Conservation (phyloP, 1,140 invertebrate genomes). For the Habropoda laboriosa region DNA sequence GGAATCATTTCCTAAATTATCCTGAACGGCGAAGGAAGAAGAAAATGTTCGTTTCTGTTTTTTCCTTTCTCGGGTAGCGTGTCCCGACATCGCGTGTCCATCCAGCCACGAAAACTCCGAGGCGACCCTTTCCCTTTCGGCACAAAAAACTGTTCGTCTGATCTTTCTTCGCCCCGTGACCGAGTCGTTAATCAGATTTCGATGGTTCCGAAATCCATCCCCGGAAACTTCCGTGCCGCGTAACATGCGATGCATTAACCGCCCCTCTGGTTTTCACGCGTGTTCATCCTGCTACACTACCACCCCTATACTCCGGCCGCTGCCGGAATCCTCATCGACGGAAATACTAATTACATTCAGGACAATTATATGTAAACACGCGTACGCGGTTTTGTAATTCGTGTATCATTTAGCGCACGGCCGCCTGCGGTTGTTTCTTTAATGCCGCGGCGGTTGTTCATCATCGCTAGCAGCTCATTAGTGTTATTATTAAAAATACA, state of each 20-base stretch:
- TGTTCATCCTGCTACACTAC: too few species aligned
- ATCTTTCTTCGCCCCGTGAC: not conserved
- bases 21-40: too few species aligned
- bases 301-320: too few species aligned
- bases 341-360: constrained; percentile 40
- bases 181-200: constrained; percentile 42
- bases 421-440: constrained; percentile 1
- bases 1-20: too few species aligned
- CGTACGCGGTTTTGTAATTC: constrained; percentile 25
- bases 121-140: too few species aligned
- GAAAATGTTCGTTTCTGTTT: constrained; percentile 27
- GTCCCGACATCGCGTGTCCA: constrained; percentile 7
- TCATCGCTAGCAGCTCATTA: not conserved
- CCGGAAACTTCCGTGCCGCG: not conserved
- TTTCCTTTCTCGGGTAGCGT: not conserved
- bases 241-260: constrained; percentile 27
- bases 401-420: constrained; percentile 15
- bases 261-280: too few species aligned
- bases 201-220: not conserved
- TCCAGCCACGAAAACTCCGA: not conserved
- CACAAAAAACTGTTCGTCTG: too few species aligned
- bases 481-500: constrained; percentile 9
- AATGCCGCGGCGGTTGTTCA: not conserved
- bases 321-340: constrained; percentile 12
- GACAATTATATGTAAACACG: constrained; percentile 40